A percentile compares a stretch with the other conserved stretches of the same genome.
Evolutionary conservation across 2,113 vertebrate species (phyloP).

Genomic region (Hippocampus zosterae): DNA sequence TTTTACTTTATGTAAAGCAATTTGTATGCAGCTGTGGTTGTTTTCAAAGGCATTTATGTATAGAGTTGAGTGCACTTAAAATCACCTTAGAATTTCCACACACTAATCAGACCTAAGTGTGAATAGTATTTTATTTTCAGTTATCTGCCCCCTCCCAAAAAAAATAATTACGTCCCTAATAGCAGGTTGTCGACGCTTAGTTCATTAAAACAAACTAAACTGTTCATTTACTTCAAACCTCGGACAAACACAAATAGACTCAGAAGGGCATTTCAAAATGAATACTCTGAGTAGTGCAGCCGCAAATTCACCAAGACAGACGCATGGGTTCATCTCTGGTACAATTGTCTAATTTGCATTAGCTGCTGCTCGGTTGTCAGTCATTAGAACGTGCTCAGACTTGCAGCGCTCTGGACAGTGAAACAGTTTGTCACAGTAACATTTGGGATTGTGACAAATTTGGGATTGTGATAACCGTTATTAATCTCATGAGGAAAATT

Average conservation of each 20-base stretch:
- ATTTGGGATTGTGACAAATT: no score
- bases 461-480: no score
- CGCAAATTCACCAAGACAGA: conserved; percentile 54
- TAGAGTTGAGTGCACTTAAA: background rate
- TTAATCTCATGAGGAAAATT: conserved; percentile 29
- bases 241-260: background rate
- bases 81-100: background rate
- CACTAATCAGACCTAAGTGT: background rate
- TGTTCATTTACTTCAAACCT: background rate
- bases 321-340: conserved; percentile 60
- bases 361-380: conserved; percentile 55
- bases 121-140: background rate
- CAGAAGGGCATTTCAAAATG: conserved; percentile 30
- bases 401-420: conserved; percentile 30
- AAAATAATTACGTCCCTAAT: background rate
- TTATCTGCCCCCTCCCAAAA: background rate
- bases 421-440: conserved; percentile 20
- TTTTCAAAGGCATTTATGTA: no score
- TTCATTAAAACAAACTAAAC: background rate
- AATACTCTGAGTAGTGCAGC: conserved; percentile 33
- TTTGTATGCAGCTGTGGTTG: no score
- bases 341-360: conserved; percentile 62
- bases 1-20: no score
- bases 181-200: background rate
- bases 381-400: conserved; percentile 53